Percentiles rank a stretch among this genome's conserved stretches.
Conservation (phyloP, 2,888 invertebrate species). For the Holacanthella duospinosa region DNA sequence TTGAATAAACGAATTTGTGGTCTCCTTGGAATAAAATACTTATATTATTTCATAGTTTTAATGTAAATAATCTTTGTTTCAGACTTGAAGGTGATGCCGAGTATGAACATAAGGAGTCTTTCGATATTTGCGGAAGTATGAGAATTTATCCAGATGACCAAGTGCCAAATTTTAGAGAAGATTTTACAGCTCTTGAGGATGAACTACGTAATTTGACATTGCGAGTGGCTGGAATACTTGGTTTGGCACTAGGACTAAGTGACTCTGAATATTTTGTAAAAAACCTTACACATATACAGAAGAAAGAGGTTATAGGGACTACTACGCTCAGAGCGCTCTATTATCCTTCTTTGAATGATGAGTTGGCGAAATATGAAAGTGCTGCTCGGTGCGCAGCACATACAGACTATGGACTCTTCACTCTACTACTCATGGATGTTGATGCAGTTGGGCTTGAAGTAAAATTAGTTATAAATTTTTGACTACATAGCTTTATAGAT, state of each 20-base stretch:
- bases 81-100: not conserved
- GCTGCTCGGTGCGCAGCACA: not conserved
- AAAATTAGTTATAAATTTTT: too few species aligned
- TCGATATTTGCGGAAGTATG: not conserved
- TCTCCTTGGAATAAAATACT: too few species aligned
- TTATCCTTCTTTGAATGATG: not conserved
- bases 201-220: not conserved
- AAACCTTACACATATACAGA: not conserved
- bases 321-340: not conserved
- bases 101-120: not conserved
- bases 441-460: constrained; percentile 1
- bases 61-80: not conserved
- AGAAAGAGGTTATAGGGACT: not conserved
- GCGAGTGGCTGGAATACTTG: not conserved
- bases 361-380: not conserved
- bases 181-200: not conserved
- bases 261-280: not conserved
- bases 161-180: not conserved
- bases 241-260: not conserved
- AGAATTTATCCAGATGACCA: not conserved
- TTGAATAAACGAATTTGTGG: too few species aligned
- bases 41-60: too few species aligned
- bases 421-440: not conserved
- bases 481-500: too few species aligned
- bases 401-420: constrained; percentile 3